Evolutionary conservation across 2,113 vertebrate genomes (phyloP), one percentile per base, ranked within the genome.

Genomic region (Colius striatus): DNA sequence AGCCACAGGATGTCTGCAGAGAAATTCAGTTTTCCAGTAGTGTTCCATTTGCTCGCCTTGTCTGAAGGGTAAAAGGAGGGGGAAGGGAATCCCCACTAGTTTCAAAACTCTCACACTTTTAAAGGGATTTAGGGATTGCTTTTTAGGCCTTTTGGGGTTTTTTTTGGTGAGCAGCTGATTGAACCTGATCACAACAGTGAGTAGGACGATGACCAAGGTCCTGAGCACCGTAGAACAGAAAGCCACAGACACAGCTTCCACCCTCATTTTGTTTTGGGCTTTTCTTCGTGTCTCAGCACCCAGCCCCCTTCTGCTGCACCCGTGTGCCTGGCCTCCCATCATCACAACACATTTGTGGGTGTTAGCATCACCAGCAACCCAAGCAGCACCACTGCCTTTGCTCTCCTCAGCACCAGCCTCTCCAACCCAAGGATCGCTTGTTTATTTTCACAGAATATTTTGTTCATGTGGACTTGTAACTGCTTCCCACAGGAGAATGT

Each of bases 401-500:
- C 27, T 72, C 57, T 78, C 60, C 79, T 63, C 75, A 90, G 57
- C 85, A 83, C 48, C 82, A 86, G 25, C 9, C 73, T 25, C 68
- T 84, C 75, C 72, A 84, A 4, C 79, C 72, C 1, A 4, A 80
- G 67, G 38, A 91, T 67, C 2, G 0, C 72, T 50, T 16, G 16
- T 50, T 88, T 71, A 47, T 94, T 93, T 94, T 92, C 75, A 67
- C 22, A 80, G 79, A 90, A 61, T 91, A 50, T 80, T 86, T 87
- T 84, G 68, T 65, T 84, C 53, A 10, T 41, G 47, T 1, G 22
- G 65, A 84, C 61, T 86, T 16, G 2, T 48, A 41, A 34, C 57
- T 91, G 68, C 88, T 93, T 94, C 93, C 90, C 88, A 94, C 76
- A 90, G 90, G 85, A 92, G 60, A 85, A 78, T 19, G 45, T 80